Evolutionary conservation across 30 jellyfish, hydroid and myxozoan species (phyloP), one percentile per base, ranked within the genome.

Genomic region (Aurelia aurita): DNA sequence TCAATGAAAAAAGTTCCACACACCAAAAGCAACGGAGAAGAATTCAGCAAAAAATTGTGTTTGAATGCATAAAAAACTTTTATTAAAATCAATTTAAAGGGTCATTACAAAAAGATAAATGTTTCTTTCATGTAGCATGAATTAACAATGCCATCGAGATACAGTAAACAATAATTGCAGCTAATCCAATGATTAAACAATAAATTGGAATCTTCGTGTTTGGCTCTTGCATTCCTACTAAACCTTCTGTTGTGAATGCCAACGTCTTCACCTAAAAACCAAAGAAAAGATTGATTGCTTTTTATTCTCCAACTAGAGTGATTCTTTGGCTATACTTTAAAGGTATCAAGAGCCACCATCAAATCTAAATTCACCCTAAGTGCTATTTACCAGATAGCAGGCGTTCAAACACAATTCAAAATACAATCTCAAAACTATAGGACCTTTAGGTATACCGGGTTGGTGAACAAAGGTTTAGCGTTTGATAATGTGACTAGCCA

Each of bases 141-240:
- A 84, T 84, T 14, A 84, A 81, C 84, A 84, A 22, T 10, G 94
- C 63, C 94, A 84, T 84, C 31, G 94, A 72, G 23, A 84, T 29
- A 58, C 94, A 84, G 54, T 84, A 84, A 29, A 75, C 79, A 13
- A 74, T 34, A 34, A 84, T 62, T 7, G 94, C 94, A 31, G 75
- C 76, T 9, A 72, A 19, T 4, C 88, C 94, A 34, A 84, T 66
- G 45, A 73, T 58, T 3, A 84, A 77, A 29, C 94, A 84, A 35
- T 45, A 58, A 3, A 58, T 72, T 19, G 70, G 76, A 39, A 74
- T 87, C 73, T 84, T 84, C 2, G 84, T 26, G 26, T 58, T 84
- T 49, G 94, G 94, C 58, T 77, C 78, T 29, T 39, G n/a, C 75
- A 71, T 32, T 34, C 62, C 72, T 13, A 16, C 23, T 18, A 47